Evolutionary conservation across 2,113 vertebrate genomes (phyloP).

Genomic region (Catharus bicknelli): DNA sequence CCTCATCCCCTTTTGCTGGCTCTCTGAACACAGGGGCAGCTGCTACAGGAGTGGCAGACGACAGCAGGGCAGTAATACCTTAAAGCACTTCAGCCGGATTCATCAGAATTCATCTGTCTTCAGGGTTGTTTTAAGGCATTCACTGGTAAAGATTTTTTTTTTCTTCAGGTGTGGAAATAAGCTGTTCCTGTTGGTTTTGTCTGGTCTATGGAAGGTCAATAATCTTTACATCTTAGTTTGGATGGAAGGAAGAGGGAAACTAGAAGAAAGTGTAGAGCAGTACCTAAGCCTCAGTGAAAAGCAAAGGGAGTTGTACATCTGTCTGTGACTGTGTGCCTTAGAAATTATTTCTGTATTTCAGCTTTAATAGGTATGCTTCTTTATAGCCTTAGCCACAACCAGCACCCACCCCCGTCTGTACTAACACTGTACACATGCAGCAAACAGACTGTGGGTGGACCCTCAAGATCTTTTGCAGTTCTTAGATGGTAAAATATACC

Average conservation of each 20-base stretch:
- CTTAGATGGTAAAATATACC: neutral
- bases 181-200: neutral
- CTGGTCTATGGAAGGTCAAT: neutral
- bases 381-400: neutral
- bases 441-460: neutral
- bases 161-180: neutral
- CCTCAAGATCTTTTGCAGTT: neutral
- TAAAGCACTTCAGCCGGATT: slow-evolving; percentile 62
- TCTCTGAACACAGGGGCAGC: neutral
- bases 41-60: neutral
- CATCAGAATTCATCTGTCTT: slow-evolving; percentile 53
- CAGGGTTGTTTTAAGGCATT: neutral
- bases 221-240: neutral
- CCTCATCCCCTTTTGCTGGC: neutral
- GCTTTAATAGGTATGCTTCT: neutral
- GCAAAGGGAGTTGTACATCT: neutral
- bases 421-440: neutral
- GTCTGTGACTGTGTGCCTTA: neutral
- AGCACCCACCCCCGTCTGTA: neutral
- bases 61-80: slow-evolving; percentile 62
- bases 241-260: neutral
- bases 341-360: neutral
- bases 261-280: neutral
- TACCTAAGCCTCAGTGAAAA: neutral
- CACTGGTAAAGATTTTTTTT: neutral